Evolutionary conservation across 1,140 invertebrate species (phyloP), one percentile per base, ranked within the genome.

Genomic region (Macrobrachium rosenbergii): DNA sequence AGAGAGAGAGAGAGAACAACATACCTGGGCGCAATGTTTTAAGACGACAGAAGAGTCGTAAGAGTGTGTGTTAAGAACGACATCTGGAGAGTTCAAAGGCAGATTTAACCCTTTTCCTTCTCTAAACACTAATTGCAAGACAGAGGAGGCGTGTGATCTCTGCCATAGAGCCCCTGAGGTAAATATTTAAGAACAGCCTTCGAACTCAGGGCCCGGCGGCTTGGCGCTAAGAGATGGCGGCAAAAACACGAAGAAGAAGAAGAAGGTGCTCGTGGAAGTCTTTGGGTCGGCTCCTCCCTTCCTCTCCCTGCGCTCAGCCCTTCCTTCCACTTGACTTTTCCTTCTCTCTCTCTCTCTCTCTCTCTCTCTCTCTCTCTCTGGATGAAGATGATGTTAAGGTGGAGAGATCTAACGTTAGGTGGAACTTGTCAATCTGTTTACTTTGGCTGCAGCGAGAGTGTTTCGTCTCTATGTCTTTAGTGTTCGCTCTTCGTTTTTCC

Each of bases 91-190:
- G 79, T 63, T 82, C 52, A 82, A 82, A 82, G 69, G 37, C 63
- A 45, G 79, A 82, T 23, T 52, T 37, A 69, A 82, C 69, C 60
- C 69, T 37, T 83, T 83, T 75, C 58, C 72, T 83, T 83, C 59
- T 83, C 69, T 83, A 83, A 83, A 83, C 82, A 83, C 69, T 83
- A 83, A 83, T 83, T 83, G 82, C 82, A 83, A 83, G 76, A 83
- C 82, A 83, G 82, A 83, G 52, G 52, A 52, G 72, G 82, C 37
- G 82, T 76, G 82, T 83, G 82, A 83, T 83, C 58, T 69, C 62
- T 21, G 21, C 52, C 82, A 76, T 83, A 63, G 82, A 83, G 82
- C 60, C 72, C 28, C 37, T 59, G 67, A 63, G 72, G 82, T 83
- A 83, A 83, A 83, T 83, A 83, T 83, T 83, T 83, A 76, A 83